Base-by-base conservation (phyloP, 2,113 vertebrate species). In the Ibidorhyncha struthersii region DNA sequence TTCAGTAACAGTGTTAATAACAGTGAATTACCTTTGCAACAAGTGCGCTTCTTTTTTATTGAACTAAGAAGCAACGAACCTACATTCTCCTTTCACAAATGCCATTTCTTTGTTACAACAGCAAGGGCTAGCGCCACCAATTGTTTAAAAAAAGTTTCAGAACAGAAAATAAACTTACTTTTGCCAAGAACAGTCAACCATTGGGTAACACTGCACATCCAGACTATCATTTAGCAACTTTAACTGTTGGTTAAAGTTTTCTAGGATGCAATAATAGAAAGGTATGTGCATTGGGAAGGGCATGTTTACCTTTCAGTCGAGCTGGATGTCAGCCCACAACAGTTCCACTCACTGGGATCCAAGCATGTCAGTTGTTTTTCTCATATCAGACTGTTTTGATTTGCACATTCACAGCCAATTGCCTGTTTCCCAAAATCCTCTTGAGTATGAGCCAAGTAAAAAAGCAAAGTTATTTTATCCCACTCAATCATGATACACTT, bases 201-300 rank as follows among this genome's bases (percentile, higher is more conserved):
- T n/a, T 79, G 61, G 30, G 52, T 76, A 96, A 96, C 6, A 18
- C 10, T 52, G 52, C 56, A 93, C 27, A n/a, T 89, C 77, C 77
- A 94, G 61, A 84, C 47, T 72, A 72, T 8, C 30, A 85, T 82
- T 79, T 23, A 93, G 56, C 58, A 96, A 90, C 25, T 72, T 84
- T 6, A 90, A 69, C 36, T 61, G 23, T 38, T 77, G 27, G 95
- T 80, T 96, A 78, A 95, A 92, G n/a, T 94, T 95, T 95, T 84
- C 83, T 94, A 92, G 80, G 56, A 63, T 67, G 30, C 66, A 93
- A 59, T 91, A 95, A 93, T 55, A 94, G 59, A 93, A 95, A 96
- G 86, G 77, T 70, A 95, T 69, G 83, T 43, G 27, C 27, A 69
- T n/a, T 85, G 73, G 89, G 91, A 96, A 96, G 62, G 93, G 86